A percentile compares a stretch with the other conserved stretches of the same genome.
Evolutionary conservation across 2,888 invertebrate genomes (phyloP).

Genomic region (Subacronicta megacephala): DNA sequence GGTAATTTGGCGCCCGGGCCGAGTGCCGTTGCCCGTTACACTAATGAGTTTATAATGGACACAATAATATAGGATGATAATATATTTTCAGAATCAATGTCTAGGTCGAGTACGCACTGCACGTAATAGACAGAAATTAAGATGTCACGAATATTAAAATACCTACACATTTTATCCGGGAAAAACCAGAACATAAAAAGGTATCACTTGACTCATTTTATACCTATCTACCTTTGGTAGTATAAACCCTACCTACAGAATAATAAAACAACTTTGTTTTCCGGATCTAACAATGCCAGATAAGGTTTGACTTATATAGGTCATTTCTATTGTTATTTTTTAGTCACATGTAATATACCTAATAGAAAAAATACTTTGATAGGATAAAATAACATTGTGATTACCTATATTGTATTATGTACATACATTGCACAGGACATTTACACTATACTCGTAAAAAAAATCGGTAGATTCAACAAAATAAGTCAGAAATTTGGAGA

Average conservation of each 20-base stretch:
- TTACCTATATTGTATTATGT: no score
- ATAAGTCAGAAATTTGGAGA: constrained; percentile 15
- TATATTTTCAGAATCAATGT: constrained; percentile 87
- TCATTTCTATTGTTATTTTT: no score
- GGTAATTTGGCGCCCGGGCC: constrained; percentile 87
- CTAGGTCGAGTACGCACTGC: constrained; percentile 77
- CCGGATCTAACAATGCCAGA: no score
- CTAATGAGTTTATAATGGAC: constrained; percentile 89
- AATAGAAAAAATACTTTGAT: no score
- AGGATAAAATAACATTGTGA: no score
- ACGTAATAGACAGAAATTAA: constrained; percentile 49
- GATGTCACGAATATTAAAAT: constrained; percentile 42
- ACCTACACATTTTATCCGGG: constrained; percentile 46
- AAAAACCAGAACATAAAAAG: constrained; percentile 28
- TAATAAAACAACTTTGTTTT: no score
- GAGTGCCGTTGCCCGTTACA: constrained; percentile 88
- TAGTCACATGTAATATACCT: no score
- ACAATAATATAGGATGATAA: constrained; percentile 85
- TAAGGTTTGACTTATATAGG: no score
- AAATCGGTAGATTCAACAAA: background rate
- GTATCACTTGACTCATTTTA: background rate
- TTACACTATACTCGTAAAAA: background rate
- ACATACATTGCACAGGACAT: constrained; percentile 7
- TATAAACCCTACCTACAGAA: no score
- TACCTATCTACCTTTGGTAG: no score